Evolutionary conservation across 2,888 invertebrate genomes (phyloP), one percentile per base, ranked within the genome.

Genomic region (Zele albiditarsus): DNA sequence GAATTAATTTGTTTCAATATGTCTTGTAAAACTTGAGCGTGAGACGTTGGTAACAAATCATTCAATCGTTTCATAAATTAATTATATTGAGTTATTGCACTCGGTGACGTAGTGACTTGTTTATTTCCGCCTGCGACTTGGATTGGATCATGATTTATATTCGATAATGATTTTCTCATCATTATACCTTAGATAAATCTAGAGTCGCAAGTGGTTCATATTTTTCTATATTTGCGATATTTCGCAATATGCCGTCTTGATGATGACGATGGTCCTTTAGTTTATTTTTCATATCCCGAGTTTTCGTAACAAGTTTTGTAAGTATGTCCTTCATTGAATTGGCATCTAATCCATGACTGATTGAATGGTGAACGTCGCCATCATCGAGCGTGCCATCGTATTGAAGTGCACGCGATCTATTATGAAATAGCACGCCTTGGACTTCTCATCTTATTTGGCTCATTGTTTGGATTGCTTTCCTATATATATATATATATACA

Each of bases 401-500:
- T 14, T 67, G 71, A 12, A 74, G 71, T 25, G 74, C 69, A 23
- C 76, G 80, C 23, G 75, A 80, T 31, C 83, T 67, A 12, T 93
- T 92, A 80, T 93, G 93, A 83, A 94, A 93, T 60, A 92, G 90
- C 0, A 94, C 91, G 0, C 92, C 93, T 0, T 91, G 90, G 91
- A 77, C 93, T 90, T 80, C 91, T 92, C 94, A 94, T 94, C 80
- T 90, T 83, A 86, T 92, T 91, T 4, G 94, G 94, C 63, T 91
- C 90, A 85, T 94, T 94, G 1, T 92, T 91, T 1, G 89, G 90
- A 63, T 91, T 91, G 23, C 90, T 90, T 53, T 90, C 90, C 84
- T 85, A 63, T 20, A 75, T 42, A 58, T 65, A 23, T 20, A 8
- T n/a, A n/a, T n/a, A n/a, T n/a, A n/a, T n/a, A n/a, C n/a, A n/a